phyloP scores from a whole-genome alignment of 2,797 vertebrate genomes.

The Cynopterus sphinx region DNA sequence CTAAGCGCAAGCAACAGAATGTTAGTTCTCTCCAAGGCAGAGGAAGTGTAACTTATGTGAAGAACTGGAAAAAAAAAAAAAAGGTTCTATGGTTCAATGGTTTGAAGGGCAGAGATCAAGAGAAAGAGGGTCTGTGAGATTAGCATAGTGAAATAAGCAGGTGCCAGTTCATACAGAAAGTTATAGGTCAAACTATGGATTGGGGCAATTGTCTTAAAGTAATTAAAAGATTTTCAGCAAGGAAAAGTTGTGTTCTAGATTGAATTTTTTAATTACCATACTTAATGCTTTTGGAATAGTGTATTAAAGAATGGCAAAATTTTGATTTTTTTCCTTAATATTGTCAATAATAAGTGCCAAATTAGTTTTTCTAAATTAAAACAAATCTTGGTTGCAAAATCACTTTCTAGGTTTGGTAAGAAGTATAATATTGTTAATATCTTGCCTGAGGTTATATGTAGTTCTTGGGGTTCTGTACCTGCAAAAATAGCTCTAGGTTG shows the following conservation, averaged over 20 bases:
- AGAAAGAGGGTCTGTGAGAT: neutral
- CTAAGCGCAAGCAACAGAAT: neutral
- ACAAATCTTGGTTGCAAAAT: neutral
- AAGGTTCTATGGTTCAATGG: accelerated
- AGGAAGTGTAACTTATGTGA: neutral
- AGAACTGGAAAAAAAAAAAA: neutral
- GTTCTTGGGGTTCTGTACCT: neutral
- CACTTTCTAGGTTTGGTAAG: neutral
- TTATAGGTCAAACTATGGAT: neutral
- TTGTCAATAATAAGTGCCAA: neutral
- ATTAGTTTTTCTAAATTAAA: neutral
- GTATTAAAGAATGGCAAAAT: neutral
- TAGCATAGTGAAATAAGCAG: neutral
- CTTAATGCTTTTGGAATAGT: neutral
- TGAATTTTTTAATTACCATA: neutral
- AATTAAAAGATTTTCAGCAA: neutral
- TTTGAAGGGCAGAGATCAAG: neutral
- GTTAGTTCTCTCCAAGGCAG: neutral
- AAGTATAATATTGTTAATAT: neutral
- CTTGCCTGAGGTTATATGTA: neutral
- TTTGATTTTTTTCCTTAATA: neutral
- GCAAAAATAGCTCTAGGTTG: neutral
- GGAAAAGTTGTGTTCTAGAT: neutral
- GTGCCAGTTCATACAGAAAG: accelerated
- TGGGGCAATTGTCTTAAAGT: neutral